phyloP scores from a whole-genome alignment of 1,140 invertebrate genomes.

The Pseudomyrmex concolor region DNA sequence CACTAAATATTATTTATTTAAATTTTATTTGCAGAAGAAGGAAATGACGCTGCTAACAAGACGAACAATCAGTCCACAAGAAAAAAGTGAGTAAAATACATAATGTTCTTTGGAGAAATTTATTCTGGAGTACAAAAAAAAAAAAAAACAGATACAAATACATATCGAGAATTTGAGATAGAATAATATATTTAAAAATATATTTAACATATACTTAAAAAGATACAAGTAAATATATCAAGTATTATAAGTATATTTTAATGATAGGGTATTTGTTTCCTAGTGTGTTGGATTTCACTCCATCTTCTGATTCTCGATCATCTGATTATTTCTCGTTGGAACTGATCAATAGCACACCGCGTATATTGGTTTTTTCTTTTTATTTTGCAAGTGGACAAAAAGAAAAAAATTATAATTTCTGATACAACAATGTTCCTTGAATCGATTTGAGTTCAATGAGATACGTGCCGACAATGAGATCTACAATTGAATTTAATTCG shows the following conservation, averaged over 20 bases:
- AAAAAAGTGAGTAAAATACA: conserved; percentile 26
- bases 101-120: background rate
- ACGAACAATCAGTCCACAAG: background rate
- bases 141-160: background rate
- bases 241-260: no score
- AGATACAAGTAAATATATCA: background rate
- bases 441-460: background rate
- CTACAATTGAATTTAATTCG: conserved; percentile 10
- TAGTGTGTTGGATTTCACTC: no score
- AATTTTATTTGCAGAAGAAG: conserved; percentile 22
- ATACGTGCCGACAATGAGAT: background rate
- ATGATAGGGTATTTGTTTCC: no score
- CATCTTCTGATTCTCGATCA: no score
- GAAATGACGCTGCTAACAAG: background rate
- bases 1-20: background rate
- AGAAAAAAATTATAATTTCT: background rate
- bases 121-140: background rate
- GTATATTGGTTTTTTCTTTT: no score
- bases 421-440: background rate
- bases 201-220: background rate
- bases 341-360: no score
- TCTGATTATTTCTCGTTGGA: no score
- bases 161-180: background rate
- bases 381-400: no score
- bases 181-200: no score